Conservation (phyloP, 2,888 invertebrate species). For the Hydrotaea diabolus region DNA sequence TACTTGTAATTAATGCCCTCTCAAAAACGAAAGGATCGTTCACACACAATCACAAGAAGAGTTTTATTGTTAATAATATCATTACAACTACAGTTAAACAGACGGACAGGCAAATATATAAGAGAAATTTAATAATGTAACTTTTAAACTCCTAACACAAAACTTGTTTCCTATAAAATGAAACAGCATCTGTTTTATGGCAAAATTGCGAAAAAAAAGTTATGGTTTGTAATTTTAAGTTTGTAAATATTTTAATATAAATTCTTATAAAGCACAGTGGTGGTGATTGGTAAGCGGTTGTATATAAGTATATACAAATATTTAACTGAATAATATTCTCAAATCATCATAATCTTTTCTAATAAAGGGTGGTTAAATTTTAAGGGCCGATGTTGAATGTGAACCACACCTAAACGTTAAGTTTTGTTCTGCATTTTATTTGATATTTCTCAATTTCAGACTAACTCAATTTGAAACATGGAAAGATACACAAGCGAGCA, state of each 20-base stretch:
- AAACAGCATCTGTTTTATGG: not conserved
- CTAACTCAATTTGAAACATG: too few species aligned
- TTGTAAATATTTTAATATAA: slow-evolving; percentile 28
- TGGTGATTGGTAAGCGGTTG: not conserved
- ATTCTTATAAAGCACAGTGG: not conserved
- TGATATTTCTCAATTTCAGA: too few species aligned
- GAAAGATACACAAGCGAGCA: too few species aligned
- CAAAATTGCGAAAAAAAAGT: not conserved
- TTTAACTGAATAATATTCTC: too few species aligned
- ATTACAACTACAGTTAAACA: slow-evolving; percentile 3
- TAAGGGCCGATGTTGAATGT: too few species aligned
- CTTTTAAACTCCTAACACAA: slow-evolving; percentile 41
- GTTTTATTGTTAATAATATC: slow-evolving; percentile 52
- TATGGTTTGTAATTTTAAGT: not conserved
- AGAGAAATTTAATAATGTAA: slow-evolving; percentile 34
- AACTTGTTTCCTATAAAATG: slow-evolving; percentile 54
- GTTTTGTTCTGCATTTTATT: too few species aligned
- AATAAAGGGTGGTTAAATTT: too few species aligned
- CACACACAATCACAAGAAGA: slow-evolving; percentile 17
- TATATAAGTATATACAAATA: too few species aligned
- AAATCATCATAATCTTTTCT: too few species aligned
- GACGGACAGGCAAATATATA: slow-evolving; percentile 17
- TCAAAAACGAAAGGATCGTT: not conserved
- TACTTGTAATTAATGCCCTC: not conserved
- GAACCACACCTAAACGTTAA: too few species aligned